Conservation (phyloP, 2,797 vertebrate species). For the Margarornis squamiger region DNA sequence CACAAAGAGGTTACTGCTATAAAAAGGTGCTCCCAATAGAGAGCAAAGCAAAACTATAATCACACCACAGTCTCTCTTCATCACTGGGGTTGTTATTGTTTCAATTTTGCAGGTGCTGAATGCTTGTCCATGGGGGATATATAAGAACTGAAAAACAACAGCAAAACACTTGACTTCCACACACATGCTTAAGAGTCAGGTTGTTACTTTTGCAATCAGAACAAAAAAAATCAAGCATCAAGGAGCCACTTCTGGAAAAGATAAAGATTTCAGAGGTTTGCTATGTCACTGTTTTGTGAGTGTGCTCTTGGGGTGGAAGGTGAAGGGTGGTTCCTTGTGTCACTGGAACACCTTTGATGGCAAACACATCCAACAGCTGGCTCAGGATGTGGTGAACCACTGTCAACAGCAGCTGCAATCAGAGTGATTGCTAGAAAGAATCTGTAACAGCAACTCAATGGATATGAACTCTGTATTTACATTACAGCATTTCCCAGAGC, state of each 20-base stretch:
- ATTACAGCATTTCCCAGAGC: neutral
- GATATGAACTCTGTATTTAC: neutral
- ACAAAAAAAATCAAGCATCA: neutral
- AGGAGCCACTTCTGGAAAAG: neutral
- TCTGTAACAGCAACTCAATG: neutral
- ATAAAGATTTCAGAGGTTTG: neutral
- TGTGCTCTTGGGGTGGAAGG: neutral
- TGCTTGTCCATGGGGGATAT: neutral
- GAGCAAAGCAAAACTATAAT: neutral
- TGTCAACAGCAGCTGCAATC: neutral
- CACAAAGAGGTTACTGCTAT: neutral
- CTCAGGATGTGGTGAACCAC: neutral
- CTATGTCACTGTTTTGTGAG: neutral
- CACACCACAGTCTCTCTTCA: neutral
- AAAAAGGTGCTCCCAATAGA: neutral
- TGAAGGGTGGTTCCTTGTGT: neutral
- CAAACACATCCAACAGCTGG: neutral
- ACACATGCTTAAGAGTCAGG: neutral
- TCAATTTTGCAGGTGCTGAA: neutral
- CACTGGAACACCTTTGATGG: accelerated
- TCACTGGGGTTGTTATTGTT: neutral
- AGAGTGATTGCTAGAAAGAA: neutral
- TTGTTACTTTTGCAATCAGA: neutral
- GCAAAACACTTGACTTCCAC: neutral
- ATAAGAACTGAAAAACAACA: neutral